phyloP scores from a whole-genome alignment of 2,888 invertebrate genomes.

The Adelognathus sp. region DNA sequence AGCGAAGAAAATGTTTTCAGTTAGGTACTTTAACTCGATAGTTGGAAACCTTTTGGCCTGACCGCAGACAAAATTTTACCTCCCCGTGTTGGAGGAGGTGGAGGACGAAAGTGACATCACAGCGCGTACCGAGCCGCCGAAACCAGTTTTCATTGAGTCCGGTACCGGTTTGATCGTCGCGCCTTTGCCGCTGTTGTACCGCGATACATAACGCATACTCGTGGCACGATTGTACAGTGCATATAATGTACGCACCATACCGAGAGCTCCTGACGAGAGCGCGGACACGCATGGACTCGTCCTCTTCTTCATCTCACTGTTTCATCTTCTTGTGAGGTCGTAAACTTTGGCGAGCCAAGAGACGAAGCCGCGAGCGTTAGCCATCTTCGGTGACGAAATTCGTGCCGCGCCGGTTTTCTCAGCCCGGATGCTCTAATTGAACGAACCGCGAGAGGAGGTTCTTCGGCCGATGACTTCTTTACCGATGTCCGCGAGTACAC shows the following conservation, averaged over 20 bases:
- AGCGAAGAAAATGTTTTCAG: too few species aligned
- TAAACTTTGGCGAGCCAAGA: constrained; percentile 38
- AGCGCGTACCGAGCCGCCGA: constrained; percentile 57
- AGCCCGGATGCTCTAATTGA: constrained; percentile 60
- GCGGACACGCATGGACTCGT: constrained; percentile 8
- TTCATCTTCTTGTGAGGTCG: constrained; percentile 49
- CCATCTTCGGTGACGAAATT: not conserved
- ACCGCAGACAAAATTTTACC: constrained; percentile 21
- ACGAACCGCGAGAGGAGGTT: constrained; percentile 31
- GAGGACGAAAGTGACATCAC: constrained; percentile 69
- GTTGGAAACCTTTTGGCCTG: not conserved
- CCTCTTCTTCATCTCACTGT: constrained; percentile 1
- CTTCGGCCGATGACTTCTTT: constrained; percentile 59
- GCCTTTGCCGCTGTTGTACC: constrained; percentile 1
- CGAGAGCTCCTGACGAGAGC: not conserved
- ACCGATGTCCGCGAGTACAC: constrained; percentile 37
- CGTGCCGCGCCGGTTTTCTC: constrained; percentile 16
- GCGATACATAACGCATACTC: constrained; percentile 3
- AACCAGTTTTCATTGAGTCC: constrained; percentile 72
- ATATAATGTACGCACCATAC: constrained; percentile 16
- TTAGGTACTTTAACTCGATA: constrained; percentile 8
- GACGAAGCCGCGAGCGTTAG: constrained; percentile 13
- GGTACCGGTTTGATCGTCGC: constrained; percentile 68
- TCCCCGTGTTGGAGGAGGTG: not conserved
- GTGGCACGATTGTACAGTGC: not conserved